phyloP scores from a whole-genome alignment of 2,888 invertebrate genomes.

The Sinhomidia bicolor region DNA sequence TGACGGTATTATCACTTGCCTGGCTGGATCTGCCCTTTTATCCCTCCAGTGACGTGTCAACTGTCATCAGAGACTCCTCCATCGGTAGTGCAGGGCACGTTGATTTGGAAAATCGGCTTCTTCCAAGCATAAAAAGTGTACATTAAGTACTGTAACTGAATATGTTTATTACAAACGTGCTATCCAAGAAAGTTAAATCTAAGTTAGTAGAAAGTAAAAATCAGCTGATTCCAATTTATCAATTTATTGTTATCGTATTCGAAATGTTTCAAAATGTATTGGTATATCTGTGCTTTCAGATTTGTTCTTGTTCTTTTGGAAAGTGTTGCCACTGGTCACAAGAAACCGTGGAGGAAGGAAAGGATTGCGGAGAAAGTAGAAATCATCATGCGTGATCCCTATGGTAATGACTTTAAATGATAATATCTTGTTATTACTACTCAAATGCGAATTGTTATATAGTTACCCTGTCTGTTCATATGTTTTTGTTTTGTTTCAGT shows the following conservation, averaged over 20 bases:
- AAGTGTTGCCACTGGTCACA: constrained; percentile 90
- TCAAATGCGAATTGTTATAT: neutral
- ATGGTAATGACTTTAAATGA: constrained; percentile 84
- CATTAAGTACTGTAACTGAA: neutral
- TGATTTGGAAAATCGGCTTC: neutral
- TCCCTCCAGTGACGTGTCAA: neutral
- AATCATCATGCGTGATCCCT: constrained; percentile 89
- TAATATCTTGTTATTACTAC: neutral
- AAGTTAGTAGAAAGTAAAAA: constrained; percentile 85
- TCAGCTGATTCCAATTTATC: too few species aligned
- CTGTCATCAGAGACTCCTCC: neutral
- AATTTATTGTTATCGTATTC: too few species aligned
- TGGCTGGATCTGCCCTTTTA: too few species aligned
- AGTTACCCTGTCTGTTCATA: too few species aligned
- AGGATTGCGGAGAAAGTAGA: constrained; percentile 91
- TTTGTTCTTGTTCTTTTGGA: constrained; percentile 89
- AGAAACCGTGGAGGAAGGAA: constrained; percentile 86
- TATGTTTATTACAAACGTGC: constrained; percentile 88
- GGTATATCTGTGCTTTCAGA: too few species aligned
- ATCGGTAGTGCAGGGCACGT: neutral
- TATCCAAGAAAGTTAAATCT: constrained; percentile 89
- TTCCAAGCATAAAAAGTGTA: neutral
- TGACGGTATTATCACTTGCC: too few species aligned
- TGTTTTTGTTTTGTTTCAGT: constrained; percentile 85
- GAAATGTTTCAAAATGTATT: too few species aligned